phyloP scores from a whole-genome alignment of 2,888 invertebrate species.

The Belgica antarctica region DNA sequence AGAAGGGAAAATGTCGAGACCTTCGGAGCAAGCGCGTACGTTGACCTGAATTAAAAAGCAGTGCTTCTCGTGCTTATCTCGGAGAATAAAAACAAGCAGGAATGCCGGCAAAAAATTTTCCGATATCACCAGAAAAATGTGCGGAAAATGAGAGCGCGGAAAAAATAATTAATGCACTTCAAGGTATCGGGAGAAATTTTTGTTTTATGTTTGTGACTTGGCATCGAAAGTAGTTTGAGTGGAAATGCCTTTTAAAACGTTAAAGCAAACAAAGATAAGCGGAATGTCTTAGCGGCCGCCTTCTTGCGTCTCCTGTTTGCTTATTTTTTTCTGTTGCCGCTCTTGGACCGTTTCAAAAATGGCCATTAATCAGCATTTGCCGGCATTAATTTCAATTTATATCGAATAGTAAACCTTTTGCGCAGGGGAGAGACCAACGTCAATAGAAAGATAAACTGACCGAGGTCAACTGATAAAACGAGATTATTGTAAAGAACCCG shows the following conservation, averaged over 20 bases:
- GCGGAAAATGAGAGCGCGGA: conserved; percentile 4
- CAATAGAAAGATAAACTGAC: background rate
- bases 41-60: conserved; percentile 31
- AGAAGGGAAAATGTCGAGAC: conserved; percentile 26
- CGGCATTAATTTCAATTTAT: conserved; percentile 1
- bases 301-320: background rate
- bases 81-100: background rate
- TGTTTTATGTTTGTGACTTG: background rate
- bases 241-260: background rate
- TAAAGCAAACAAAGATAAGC: background rate
- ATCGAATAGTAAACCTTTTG: background rate
- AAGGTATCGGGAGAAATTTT: conserved; percentile 10
- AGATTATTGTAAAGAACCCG: background rate
- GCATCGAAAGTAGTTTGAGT: background rate
- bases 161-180: conserved; percentile 36
- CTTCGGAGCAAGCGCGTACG: conserved; percentile 37
- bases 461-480: background rate
- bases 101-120: conserved; percentile 11
- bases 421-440: background rate
- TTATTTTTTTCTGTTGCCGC: background rate
- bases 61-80: background rate
- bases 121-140: conserved; percentile 34
- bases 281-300: background rate
- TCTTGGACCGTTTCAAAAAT: background rate
- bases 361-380: conserved; percentile 11